A percentile compares a stretch with the other conserved stretches of the same genome.
phyloP scores from a whole-genome alignment of 2,113 vertebrate species.

The Zosterops borbonicus region DNA sequence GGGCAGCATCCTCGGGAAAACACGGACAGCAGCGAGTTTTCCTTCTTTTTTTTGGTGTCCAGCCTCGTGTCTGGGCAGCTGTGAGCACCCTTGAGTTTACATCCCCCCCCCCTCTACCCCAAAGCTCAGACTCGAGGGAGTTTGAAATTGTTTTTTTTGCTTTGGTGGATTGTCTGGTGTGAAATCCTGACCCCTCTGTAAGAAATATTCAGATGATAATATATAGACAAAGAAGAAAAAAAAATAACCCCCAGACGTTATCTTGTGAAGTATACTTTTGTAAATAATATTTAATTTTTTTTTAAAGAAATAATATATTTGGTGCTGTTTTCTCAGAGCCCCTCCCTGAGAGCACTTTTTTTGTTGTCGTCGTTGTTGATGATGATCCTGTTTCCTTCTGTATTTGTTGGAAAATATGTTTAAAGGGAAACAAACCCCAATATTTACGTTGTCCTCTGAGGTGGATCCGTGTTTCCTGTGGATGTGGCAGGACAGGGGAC shows the following conservation, averaged over 20 bases:
- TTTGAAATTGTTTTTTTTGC: background rate
- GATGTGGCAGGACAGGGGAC: background rate
- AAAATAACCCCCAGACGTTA: background rate
- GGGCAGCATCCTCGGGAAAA: background rate
- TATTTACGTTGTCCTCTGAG: background rate
- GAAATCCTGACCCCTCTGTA: conserved; percentile 48
- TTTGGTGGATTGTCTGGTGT: background rate
- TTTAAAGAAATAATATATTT: conserved; percentile 79
- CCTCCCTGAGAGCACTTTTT: conserved; percentile 73
- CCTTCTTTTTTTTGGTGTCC: background rate
- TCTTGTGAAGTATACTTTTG: conserved; percentile 75
- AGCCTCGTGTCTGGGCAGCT: background rate
- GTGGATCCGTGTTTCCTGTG: background rate
- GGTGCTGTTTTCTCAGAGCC: conserved; percentile 79
- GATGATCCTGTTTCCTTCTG: conserved; percentile 59
- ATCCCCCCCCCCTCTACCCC: background rate
- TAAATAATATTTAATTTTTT: conserved; percentile 84
- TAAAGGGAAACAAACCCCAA: conserved; percentile 69
- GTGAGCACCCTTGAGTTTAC: background rate
- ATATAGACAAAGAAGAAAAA: conserved; percentile 56
- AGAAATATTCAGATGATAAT: conserved; percentile 68
- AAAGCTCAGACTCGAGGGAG: background rate
- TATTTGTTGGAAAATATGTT: conserved; percentile 64
- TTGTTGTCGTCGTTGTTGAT: conserved; percentile 22
- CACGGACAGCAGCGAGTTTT: background rate